Evolutionary conservation across 1,140 invertebrate species (phyloP), one percentile per base, ranked within the genome.

Genomic region (Linepithema humile): DNA sequence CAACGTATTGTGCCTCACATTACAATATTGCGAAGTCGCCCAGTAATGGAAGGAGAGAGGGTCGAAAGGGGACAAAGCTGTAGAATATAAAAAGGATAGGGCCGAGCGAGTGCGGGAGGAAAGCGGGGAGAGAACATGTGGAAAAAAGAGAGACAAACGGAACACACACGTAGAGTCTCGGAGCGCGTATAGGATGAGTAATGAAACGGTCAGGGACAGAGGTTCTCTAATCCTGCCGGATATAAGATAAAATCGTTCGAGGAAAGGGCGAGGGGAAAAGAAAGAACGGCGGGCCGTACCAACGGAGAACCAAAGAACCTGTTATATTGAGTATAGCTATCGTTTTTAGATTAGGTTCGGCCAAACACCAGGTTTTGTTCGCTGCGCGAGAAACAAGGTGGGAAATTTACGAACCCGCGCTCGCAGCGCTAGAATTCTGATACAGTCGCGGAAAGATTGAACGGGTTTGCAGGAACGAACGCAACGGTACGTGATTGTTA

Each of bases 131-230:
- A 23, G 29, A 3, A 15, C 32, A 15, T 9, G 26, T 23, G 35
- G 7, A 50, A 53, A 23, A 55, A 48, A 50, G 73, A 83, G 23
- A 57, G 75, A 88, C 72, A 89, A 73, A 89, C 69, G 65, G 64
- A 84, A 84, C 60, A 82, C 75, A 84, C 83, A 82, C 72, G 85
- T 87, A 87, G 50, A 80, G 72, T 85, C 72, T 73, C 77, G 65
- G 50, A 50, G 65, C 83, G 80, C 86, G 83, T 84, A 74, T 85
- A 86, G 82, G 89, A 90, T 90, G 88, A 91, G 89, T 90, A 91
- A 91, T 90, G 88, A 91, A 91, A 91, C 87, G 86, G 86, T 88
- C 83, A 88, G 75, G 72, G 64, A 86, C 80, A 88, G 86, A 88
- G 84, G 70, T 90, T 90, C 84, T 88, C 80, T 89, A 90, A 89